Base-by-base conservation (phyloP, 2,113 vertebrate genomes). In the Macquaria australasica region DNA sequence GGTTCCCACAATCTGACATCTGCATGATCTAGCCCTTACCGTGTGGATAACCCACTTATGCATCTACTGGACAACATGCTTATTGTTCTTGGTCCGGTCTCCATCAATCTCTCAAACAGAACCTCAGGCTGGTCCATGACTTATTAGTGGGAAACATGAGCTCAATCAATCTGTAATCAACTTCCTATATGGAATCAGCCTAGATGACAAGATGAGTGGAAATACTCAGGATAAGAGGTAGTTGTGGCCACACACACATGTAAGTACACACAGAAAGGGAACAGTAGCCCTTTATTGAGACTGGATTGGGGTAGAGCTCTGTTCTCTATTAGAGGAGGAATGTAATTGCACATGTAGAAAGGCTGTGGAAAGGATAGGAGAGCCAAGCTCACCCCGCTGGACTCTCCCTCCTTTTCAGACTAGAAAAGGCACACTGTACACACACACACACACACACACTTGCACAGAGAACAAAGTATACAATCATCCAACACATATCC, bases 201-300 rank as follows among this genome's bases (percentile, higher is more conserved):
- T 25, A 77, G 84, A 91, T 89, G 89, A 92, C 90, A 90, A 83
- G 87, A 89, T 77, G 91, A 91, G 80, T 87, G 89, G 83, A 89
- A 94, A 84, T 87, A 81, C 85, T 86, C 87, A 77, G 79, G 85
- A 88, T 69, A 91, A 91, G 81, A 90, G 73, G 84, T 41, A 62
- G 86, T 69, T 82, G 60, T 84, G 84, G 84, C 85, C 81, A 90
- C 91, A 91, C 89, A 88, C 80, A 81, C 76, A 81, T 9, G 66
- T 28, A 80, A 56, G 68, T 34, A 71, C 82, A 80, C 84, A 82
- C 70, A 67, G 68, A 45, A 25, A 82, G 77, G 68, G 84, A 95
- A 95, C 93, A 95, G 94, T 92, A 93, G 94, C 91, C 90, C 93
- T 94, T 95, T 95, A 88, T 93, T 90, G 82, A 23, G 48, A 77